Conservation (phyloP, 2,797 vertebrate genomes). For the Pyrocephalus nanus region DNA sequence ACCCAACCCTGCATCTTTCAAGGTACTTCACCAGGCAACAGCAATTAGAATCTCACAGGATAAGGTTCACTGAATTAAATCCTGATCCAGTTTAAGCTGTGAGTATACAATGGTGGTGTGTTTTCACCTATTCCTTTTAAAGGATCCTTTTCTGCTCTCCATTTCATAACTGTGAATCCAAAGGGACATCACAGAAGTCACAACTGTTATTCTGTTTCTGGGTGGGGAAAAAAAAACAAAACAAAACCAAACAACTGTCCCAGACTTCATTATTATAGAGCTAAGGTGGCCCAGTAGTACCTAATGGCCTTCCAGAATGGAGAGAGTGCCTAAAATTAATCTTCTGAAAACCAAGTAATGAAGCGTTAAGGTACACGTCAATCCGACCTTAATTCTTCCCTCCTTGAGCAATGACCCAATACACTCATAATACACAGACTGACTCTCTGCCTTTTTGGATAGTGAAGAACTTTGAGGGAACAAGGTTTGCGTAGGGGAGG, state of each 20-base stretch:
- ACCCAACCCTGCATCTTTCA: background rate
- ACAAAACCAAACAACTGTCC: too few relatives aligned
- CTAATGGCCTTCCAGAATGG: constrained; percentile 31
- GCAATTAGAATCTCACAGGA: background rate
- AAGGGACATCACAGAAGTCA: background rate
- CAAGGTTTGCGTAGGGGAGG: rapidly evolving
- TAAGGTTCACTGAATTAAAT: background rate
- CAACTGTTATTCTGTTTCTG: background rate
- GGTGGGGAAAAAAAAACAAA: background rate
- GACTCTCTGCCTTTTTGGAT: background rate
- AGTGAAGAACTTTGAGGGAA: background rate
- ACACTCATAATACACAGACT: background rate
- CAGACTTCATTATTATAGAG: constrained; percentile 16
- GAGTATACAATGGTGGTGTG: background rate
- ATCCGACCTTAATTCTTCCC: constrained; percentile 45
- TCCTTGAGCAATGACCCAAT: constrained; percentile 64
- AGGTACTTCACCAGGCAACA: background rate
- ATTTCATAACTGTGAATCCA: background rate
- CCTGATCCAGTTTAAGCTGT: background rate
- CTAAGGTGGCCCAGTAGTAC: constrained; percentile 15
- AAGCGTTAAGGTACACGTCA: constrained; percentile 59
- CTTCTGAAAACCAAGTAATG: constrained; percentile 63
- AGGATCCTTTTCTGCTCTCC: background rate
- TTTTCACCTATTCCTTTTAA: background rate
- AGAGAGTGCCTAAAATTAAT: constrained; percentile 55